Evolutionary conservation across 2,113 vertebrate genomes (phyloP).

Genomic region (Odontesthes bonariensis): DNA sequence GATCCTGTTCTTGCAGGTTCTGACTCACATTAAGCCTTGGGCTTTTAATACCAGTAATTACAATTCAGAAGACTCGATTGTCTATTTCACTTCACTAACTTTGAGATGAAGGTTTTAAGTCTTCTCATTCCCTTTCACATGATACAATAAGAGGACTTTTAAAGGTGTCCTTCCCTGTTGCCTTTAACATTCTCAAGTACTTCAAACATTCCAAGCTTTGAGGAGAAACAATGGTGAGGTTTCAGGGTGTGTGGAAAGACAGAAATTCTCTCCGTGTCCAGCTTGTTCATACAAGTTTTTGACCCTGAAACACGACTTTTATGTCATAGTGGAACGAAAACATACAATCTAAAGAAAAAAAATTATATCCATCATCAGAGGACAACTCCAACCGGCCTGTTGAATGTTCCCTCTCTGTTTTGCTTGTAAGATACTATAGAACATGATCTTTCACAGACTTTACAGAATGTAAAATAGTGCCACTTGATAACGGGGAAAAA

Average conservation of each 20-base stretch:
- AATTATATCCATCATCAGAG: conserved; percentile 1
- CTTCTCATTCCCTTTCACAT: conserved; percentile 49
- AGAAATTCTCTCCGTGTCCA: conserved; percentile 49
- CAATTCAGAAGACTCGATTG: conserved; percentile 75
- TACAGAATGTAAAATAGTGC: background rate
- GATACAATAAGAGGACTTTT: conserved; percentile 62
- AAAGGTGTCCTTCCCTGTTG: conserved; percentile 68
- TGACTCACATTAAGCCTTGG: conserved; percentile 53
- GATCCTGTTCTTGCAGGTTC: conserved; percentile 54
- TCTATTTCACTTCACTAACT: conserved; percentile 72
- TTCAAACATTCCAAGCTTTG: conserved; percentile 71
- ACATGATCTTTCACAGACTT: background rate
- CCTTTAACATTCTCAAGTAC: conserved; percentile 74
- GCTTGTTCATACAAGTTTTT: conserved; percentile 55
- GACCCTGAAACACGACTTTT: conserved; percentile 43
- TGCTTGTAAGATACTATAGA: background rate
- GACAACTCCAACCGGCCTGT: conserved; percentile 5
- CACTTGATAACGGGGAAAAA: background rate
- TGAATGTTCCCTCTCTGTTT: background rate
- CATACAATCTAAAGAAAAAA: conserved; percentile 20
- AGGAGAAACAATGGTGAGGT: conserved; percentile 62
- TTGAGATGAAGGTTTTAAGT: conserved; percentile 65
- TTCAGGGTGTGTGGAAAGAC: conserved; percentile 53
- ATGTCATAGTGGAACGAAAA: conserved; percentile 24
- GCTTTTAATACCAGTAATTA: conserved; percentile 73